Evolutionary conservation across 2,888 invertebrate genomes (phyloP).

Genomic region (Mythimna loreyi): DNA sequence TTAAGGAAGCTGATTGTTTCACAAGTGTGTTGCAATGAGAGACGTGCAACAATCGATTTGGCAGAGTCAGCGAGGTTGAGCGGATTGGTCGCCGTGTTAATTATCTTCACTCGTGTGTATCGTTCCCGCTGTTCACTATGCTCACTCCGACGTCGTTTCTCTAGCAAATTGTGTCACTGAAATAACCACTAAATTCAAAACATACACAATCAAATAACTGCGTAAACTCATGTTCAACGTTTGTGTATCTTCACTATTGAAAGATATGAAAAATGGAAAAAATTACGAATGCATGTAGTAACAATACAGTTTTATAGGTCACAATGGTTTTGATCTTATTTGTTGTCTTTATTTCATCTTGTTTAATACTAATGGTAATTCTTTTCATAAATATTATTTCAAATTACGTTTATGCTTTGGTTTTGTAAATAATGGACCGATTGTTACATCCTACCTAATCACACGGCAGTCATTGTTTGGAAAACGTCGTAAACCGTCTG

Average conservation of each 20-base stretch:
- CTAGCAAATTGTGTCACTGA: conserved; percentile 49
- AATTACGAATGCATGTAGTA: conserved; percentile 12
- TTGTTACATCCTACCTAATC: conserved; percentile 44
- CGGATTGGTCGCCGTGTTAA: conserved; percentile 47
- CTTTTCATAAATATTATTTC: conserved; percentile 22
- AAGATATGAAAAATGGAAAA: conserved; percentile 16
- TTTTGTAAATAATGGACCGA: conserved; percentile 35
- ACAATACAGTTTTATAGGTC: conserved; percentile 25
- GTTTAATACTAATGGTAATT: conserved; percentile 7
- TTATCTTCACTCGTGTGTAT: conserved; percentile 53
- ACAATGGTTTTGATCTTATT: conserved; percentile 17
- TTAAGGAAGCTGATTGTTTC: conserved; percentile 70
- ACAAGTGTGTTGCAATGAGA: conserved; percentile 64
- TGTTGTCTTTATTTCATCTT: conserved; percentile 17
- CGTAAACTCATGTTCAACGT: conserved; percentile 9
- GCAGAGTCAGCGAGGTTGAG: conserved; percentile 53
- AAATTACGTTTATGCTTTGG: conserved; percentile 8
- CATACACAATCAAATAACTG: conserved; percentile 20
- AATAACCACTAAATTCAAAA: conserved; percentile 38
- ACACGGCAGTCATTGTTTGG: conserved; percentile 48
- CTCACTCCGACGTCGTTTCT: conserved; percentile 51
- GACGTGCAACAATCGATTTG: conserved; percentile 61
- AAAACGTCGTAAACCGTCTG: conserved; percentile 61
- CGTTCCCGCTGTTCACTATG: conserved; percentile 42
- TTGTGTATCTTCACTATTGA: conserved; percentile 9